Conservation (phyloP, 2,888 invertebrate genomes). For the Nephrotoma flavescens region DNA sequence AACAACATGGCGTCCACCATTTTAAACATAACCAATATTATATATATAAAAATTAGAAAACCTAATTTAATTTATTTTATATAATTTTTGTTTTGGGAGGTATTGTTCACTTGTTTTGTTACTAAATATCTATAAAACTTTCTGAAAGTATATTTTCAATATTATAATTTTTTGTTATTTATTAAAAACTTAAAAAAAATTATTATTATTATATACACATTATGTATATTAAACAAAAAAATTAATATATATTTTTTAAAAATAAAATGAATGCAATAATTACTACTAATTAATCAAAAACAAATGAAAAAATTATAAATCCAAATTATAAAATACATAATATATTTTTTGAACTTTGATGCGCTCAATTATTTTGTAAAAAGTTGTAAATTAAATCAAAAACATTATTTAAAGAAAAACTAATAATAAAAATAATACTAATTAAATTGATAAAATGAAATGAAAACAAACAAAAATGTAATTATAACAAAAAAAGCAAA, state of each 20-base stretch:
- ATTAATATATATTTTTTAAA: not conserved
- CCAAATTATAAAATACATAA: not conserved
- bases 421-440: not conserved
- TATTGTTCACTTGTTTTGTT: not conserved
- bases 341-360: conserved; percentile 5
- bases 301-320: not conserved
- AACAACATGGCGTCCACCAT: not conserved
- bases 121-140: not conserved
- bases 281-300: not conserved
- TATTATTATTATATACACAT: not conserved
- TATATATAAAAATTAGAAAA: not conserved
- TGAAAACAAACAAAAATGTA: not conserved
- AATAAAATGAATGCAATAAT: not conserved
- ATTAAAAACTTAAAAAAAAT: not conserved
- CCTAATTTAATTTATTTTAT: not conserved
- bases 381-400: not conserved
- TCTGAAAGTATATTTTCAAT: not conserved
- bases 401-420: not conserved
- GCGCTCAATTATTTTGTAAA: conserved; percentile 5
- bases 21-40: not conserved
- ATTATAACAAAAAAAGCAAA: not conserved
- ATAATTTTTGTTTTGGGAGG: not conserved
- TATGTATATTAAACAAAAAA: not conserved
- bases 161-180: not conserved
- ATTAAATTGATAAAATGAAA: not conserved